phyloP scores from a whole-genome alignment of 1,140 invertebrate species.

The Drosophila nigromelanica region DNA sequence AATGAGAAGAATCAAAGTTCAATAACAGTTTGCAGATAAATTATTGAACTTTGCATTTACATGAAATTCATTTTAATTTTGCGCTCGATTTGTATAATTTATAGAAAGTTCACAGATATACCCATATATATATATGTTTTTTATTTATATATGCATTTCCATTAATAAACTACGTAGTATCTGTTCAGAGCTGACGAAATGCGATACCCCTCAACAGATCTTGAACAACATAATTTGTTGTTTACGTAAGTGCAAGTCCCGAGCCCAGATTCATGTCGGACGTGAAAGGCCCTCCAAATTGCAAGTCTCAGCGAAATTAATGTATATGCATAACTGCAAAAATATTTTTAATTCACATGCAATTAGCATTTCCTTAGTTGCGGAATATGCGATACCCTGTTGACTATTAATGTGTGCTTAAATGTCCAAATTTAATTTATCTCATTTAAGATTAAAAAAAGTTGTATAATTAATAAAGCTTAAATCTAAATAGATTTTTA shows the following conservation, averaged over 20 bases:
- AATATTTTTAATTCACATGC: slow-evolving; percentile 22
- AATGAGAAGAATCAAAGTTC: too few species aligned
- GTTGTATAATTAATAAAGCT: too few species aligned
- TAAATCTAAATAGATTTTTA: too few species aligned
- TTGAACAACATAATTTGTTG: slow-evolving; percentile 13
- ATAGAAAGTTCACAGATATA: background rate
- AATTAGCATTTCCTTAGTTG: too few species aligned
- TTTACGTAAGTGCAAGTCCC: slow-evolving; percentile 43
- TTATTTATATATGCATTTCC: background rate
- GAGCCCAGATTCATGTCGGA: slow-evolving; percentile 55
- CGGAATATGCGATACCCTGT: background rate
- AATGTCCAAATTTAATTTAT: too few species aligned
- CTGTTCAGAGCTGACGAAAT: background rate
- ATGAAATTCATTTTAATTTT: background rate
- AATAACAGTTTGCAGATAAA: too few species aligned
- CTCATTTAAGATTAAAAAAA: too few species aligned
- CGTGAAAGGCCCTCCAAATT: slow-evolving; percentile 57
- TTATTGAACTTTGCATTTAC: background rate
- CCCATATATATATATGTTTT: background rate
- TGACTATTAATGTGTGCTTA: too few species aligned
- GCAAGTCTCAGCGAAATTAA: slow-evolving; percentile 26
- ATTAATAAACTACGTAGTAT: slow-evolving; percentile 15
- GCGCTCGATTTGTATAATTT: background rate
- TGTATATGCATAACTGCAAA: slow-evolving; percentile 6
- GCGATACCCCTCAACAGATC: slow-evolving; percentile 6